Conservation (phyloP, 2,888 invertebrate species). For the Epistrophe grossulariae region DNA sequence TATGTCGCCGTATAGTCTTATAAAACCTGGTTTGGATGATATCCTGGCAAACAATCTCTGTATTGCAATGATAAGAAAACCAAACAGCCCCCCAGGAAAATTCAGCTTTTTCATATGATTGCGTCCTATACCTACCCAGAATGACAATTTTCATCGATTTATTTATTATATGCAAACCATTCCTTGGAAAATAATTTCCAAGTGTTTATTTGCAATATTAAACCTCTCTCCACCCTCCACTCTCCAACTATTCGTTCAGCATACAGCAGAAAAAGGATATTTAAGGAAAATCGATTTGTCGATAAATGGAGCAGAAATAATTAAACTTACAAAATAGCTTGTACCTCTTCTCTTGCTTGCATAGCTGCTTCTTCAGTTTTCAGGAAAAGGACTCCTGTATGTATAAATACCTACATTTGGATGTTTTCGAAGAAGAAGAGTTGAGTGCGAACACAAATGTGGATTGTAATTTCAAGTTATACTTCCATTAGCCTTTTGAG, state of each 20-base stretch:
- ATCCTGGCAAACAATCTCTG: conserved; percentile 44
- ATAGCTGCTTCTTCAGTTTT: not conserved
- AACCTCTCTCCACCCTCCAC: no score
- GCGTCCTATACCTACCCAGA: not conserved
- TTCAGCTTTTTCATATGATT: not conserved
- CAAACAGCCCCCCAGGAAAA: conserved; percentile 26
- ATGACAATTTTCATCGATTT: conserved; percentile 49
- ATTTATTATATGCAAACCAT: conserved; percentile 52
- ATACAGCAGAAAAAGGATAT: conserved; percentile 41
- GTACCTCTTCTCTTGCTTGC: not conserved
- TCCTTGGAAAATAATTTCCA: conserved; percentile 60
- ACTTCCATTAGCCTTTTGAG: not conserved
- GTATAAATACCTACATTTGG: conserved; percentile 47
- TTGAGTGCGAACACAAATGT: conserved; percentile 25
- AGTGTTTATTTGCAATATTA: conserved; percentile 49
- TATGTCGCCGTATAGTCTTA: not conserved
- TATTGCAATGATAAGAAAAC: conserved; percentile 52
- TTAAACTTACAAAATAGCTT: conserved; percentile 49
- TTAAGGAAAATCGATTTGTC: conserved; percentile 70
- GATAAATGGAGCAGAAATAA: conserved; percentile 73
- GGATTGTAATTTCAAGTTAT: conserved; percentile 13
- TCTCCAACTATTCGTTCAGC: not conserved
- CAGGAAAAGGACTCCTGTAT: not conserved
- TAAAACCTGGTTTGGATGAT: not conserved
- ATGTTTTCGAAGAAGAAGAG: not conserved